A percentile compares a stretch with the other conserved stretches of the same genome.
Evolutionary conservation across 1,140 invertebrate genomes (phyloP).

Genomic region (Drosophila elegans): DNA sequence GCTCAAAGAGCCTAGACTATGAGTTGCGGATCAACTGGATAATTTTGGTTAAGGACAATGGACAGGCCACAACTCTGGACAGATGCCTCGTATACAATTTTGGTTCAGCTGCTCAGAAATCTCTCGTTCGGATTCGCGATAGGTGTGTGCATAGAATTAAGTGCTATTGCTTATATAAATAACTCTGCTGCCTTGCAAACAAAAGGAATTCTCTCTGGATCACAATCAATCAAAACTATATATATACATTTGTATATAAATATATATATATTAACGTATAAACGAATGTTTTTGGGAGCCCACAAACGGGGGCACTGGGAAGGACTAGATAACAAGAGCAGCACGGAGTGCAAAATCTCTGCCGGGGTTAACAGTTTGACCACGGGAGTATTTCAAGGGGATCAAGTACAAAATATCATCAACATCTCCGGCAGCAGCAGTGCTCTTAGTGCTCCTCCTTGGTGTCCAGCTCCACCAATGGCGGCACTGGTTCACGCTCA

Average conservation of each 20-base stretch:
- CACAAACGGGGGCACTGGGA: slow-evolving; percentile 20
- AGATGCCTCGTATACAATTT: slow-evolving; percentile 50
- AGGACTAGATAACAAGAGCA: slow-evolving; percentile 60
- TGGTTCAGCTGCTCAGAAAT: slow-evolving; percentile 31
- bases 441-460: slow-evolving; percentile 19
- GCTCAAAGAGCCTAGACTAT: slow-evolving; percentile 9
- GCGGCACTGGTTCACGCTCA: slow-evolving; percentile 32
- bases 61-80: slow-evolving; percentile 15
- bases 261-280: background rate
- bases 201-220: slow-evolving; percentile 37
- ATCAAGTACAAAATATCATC: slow-evolving; percentile 34
- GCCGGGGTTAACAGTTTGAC: slow-evolving; percentile 18
- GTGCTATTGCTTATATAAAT: slow-evolving; percentile 30
- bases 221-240: slow-evolving; percentile 4
- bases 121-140: slow-evolving; percentile 6
- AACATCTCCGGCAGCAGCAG: background rate
- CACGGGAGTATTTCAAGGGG: slow-evolving; percentile 31
- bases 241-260: background rate
- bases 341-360: slow-evolving; percentile 18
- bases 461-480: slow-evolving; percentile 43
- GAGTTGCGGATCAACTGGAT: slow-evolving; percentile 6
- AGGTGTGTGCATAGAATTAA: slow-evolving; percentile 22
- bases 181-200: slow-evolving; percentile 53
- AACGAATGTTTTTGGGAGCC: slow-evolving; percentile 15
- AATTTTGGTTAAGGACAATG: slow-evolving; percentile 5